These are phyloP conservation scores for Stomatorhinus walkeri DNA, from an alignment of 2,797 vertebrate genomes.

Conservation along the genomic window DNA sequence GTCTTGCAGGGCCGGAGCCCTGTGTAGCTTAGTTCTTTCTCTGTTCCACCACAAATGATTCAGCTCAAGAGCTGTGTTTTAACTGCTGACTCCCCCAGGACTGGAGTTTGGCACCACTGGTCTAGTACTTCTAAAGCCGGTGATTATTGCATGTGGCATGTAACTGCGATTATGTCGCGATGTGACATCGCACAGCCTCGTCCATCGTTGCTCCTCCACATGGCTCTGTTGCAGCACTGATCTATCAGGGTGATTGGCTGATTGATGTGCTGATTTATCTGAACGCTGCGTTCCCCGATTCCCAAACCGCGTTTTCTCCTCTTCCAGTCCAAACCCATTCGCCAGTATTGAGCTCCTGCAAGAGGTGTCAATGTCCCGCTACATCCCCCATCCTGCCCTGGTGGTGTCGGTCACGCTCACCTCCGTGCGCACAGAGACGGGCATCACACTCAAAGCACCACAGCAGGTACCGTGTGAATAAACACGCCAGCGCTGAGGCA, in stretches of 20 bases:
- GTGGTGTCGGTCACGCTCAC: slow-evolving; percentile 95
- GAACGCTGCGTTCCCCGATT: not conserved
- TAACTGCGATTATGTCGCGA: not conserved
- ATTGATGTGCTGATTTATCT: not conserved
- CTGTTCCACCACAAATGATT: not conserved
- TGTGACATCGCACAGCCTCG: not conserved
- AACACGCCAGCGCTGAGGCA: not conserved
- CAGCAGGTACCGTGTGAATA: slow-evolving; percentile 76
- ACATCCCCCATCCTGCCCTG: slow-evolving; percentile 93
- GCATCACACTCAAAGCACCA: slow-evolving; percentile 90
- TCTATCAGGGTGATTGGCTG: not conserved
- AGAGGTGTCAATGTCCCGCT: slow-evolving; percentile 97
- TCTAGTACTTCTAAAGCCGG: not conserved
- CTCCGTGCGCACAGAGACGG: slow-evolving; percentile 93
- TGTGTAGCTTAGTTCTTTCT: too few species aligned
- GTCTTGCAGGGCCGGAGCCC: too few species aligned
- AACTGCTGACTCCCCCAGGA: too few species aligned
- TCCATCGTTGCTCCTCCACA: not conserved
- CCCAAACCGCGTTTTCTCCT: not conserved
- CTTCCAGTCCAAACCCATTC: slow-evolving; percentile 68
- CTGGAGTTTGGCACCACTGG: not conserved
- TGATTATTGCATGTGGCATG: not conserved
- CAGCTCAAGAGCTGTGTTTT: not conserved
- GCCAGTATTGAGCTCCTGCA: slow-evolving; percentile 85
- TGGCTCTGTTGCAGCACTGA: not conserved